Evolutionary conservation across 1,140 invertebrate genomes (phyloP).

Genomic region (Macrobrachium nipponense): DNA sequence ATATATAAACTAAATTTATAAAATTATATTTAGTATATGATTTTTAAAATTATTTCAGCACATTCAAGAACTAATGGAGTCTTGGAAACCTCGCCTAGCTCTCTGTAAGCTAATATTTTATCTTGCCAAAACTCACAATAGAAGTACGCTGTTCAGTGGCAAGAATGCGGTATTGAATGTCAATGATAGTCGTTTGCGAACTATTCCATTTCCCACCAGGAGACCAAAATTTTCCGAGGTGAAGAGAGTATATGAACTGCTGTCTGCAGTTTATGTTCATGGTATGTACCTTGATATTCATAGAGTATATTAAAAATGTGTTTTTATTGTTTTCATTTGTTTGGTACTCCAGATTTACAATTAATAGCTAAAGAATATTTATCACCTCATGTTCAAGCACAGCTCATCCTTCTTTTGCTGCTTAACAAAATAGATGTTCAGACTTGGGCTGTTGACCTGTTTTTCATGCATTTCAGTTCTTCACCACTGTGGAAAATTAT

Average conservation of each 20-base stretch:
- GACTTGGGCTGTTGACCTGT: too few relatives aligned
- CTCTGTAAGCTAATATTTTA: constrained; percentile 83
- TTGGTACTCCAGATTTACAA: not conserved
- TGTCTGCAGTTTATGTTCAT: constrained; percentile 81
- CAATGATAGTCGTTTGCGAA: constrained; percentile 78
- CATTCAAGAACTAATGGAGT: constrained; percentile 79
- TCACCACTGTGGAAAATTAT: too few relatives aligned
- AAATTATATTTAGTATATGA: not conserved
- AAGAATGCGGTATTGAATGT: constrained; percentile 76
- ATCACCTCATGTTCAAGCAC: too few relatives aligned
- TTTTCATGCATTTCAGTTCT: too few relatives aligned
- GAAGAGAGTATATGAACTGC: constrained; percentile 78
- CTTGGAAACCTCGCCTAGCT: constrained; percentile 78
- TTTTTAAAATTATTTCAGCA: constrained; percentile 74
- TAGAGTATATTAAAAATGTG: constrained; percentile 65
- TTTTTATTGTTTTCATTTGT: too few relatives aligned
- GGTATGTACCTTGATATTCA: constrained; percentile 70
- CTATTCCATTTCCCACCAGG: constrained; percentile 85
- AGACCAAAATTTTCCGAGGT: constrained; percentile 86
- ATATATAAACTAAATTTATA: too few relatives aligned
- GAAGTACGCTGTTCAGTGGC: constrained; percentile 80
- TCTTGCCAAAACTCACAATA: constrained; percentile 81
- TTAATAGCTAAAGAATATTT: not conserved
- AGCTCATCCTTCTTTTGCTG: too few relatives aligned
- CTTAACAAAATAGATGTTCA: too few relatives aligned